Conservation (phyloP, 2,797 vertebrate species). For the Ficedula albicollis region DNA sequence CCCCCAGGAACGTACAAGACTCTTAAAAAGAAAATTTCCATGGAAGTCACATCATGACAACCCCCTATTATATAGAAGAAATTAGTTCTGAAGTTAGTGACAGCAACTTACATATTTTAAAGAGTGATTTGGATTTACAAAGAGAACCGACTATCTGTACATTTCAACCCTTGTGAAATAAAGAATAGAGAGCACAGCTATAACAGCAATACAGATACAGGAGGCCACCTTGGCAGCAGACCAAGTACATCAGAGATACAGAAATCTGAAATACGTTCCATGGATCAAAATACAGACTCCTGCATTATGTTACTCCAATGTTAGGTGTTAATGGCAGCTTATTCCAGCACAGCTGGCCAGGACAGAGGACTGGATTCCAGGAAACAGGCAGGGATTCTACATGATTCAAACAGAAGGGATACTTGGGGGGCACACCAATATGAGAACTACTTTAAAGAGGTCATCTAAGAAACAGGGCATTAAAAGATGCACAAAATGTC, state of each 20-base stretch:
- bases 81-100: neutral
- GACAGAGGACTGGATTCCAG: neutral
- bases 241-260: neutral
- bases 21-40: neutral
- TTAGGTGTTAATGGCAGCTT: neutral
- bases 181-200: neutral
- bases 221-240: neutral
- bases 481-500: neutral
- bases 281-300: neutral
- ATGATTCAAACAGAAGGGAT: neutral
- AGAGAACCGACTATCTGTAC: neutral
- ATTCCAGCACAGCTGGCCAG: neutral
- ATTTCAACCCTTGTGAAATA: neutral
- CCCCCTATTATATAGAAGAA: accelerated
- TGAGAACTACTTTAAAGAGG: neutral
- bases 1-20: neutral
- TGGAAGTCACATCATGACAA: neutral
- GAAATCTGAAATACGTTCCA: neutral
- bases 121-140: neutral
- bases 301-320: neutral
- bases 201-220: neutral
- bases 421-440: neutral
- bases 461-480: neutral
- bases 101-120: neutral
- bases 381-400: neutral